These are phyloP conservation scores for Pycnomerus fuliginosus DNA, from an alignment of 2,888 invertebrate genomes.

Conservation along the genomic window DNA sequence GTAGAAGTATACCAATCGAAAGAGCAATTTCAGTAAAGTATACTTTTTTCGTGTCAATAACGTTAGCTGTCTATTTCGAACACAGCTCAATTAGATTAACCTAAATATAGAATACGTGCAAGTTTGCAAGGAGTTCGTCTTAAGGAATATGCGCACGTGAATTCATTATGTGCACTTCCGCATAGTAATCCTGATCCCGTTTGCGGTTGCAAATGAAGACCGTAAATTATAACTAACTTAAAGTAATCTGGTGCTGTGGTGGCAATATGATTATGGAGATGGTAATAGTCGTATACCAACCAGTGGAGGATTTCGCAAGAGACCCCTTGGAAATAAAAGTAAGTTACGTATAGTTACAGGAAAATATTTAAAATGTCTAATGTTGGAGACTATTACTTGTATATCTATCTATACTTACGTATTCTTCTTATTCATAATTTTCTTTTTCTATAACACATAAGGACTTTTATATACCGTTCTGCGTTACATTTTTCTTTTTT, in stretches of 20 bases:
- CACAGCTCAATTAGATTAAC: conserved; percentile 21
- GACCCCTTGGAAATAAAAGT: too few species aligned
- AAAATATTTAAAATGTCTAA: too few species aligned
- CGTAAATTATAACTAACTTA: conserved; percentile 31
- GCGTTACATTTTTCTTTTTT: too few species aligned
- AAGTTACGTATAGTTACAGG: too few species aligned
- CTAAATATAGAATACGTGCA: conserved; percentile 20
- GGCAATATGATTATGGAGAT: conserved; percentile 8
- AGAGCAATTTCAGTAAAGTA: neutral
- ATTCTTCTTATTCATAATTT: too few species aligned
- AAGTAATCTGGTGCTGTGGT: conserved; percentile 21
- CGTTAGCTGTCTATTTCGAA: conserved; percentile 1
- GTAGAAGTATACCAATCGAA: neutral
- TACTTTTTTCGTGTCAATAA: neutral
- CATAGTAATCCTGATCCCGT: conserved; percentile 22
- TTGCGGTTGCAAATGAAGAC: conserved; percentile 25
- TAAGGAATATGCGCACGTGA: conserved; percentile 13
- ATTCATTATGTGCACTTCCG: conserved; percentile 22
- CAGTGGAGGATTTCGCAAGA: too few species aligned
- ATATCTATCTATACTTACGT: too few species aligned
- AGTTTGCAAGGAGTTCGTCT: conserved; percentile 8
- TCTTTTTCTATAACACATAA: too few species aligned
- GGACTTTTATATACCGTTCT: too few species aligned
- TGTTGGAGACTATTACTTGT: too few species aligned
- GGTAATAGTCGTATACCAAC: too few species aligned